Percentiles rank a stretch among this genome's conserved stretches.
phyloP scores from a whole-genome alignment of 1,140 invertebrate genomes.

The Cherax quadricarinatus region DNA sequence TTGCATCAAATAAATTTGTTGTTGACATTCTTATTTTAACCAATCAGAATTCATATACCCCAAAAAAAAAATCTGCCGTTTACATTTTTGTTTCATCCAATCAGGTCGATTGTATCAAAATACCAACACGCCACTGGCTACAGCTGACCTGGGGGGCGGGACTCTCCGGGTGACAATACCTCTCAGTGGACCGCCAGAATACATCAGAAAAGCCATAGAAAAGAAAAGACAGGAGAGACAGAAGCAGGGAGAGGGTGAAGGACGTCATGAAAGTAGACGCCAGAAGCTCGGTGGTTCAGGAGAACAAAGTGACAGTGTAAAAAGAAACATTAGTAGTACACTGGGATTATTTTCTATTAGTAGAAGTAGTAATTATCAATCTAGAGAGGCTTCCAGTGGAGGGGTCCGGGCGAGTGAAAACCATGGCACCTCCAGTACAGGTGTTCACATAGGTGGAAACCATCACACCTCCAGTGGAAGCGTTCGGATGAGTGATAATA shows the following conservation, averaged over 20 bases:
- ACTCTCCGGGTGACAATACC: constrained; percentile 59
- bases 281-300: background rate
- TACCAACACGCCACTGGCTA: constrained; percentile 38
- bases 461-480: too few relatives aligned
- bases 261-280: too few relatives aligned
- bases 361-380: background rate
- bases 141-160: constrained; percentile 58
- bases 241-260: background rate
- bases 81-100: constrained; percentile 1
- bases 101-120: constrained; percentile 63
- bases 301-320: background rate
- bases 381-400: background rate
- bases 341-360: background rate
- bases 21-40: too few relatives aligned
- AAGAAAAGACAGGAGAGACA: constrained; percentile 4
- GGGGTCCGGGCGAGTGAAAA: background rate
- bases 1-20: too few relatives aligned
- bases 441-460: too few relatives aligned
- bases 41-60: too few relatives aligned
- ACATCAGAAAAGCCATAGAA: constrained; percentile 38
- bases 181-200: constrained; percentile 33
- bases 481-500: too few relatives aligned
- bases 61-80: too few relatives aligned
- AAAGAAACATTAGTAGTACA: background rate
- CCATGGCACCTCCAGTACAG: background rate